These are phyloP conservation scores for Hafferia zeledoni DNA, from an alignment of 2,797 vertebrate species.

Conservation along the genomic window DNA sequence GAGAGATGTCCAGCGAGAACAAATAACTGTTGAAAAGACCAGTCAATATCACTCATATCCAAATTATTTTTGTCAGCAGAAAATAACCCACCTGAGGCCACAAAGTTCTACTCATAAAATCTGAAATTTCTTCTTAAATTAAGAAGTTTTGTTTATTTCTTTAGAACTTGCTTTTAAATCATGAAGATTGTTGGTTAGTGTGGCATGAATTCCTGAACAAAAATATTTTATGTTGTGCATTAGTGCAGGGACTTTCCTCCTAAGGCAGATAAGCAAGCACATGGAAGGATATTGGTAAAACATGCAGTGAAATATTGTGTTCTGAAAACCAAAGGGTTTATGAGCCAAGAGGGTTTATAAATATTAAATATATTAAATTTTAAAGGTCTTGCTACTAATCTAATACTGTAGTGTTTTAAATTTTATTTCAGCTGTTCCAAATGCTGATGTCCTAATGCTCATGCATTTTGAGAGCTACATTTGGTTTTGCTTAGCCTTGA, in stretches of 20 bases:
- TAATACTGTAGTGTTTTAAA: neutral
- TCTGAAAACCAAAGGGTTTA: neutral
- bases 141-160: neutral
- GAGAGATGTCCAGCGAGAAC: neutral
- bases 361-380: neutral
- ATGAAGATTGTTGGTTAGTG: neutral
- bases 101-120: neutral
- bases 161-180: neutral
- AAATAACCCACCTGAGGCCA: neutral
- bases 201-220: neutral
- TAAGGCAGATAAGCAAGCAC: neutral
- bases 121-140: neutral
- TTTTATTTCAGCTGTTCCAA: slow-evolving; percentile 7
- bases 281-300: neutral
- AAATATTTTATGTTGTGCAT: neutral
- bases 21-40: neutral
- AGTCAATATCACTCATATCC: neutral
- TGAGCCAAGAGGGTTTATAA: neutral
- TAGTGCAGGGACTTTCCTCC: neutral
- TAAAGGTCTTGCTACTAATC: neutral
- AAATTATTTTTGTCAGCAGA: neutral
- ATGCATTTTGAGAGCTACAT: neutral
- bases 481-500: neutral
- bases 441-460: neutral
- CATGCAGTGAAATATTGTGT: neutral